These are phyloP conservation scores for Euglossa dilemma DNA, from an alignment of 1,140 invertebrate species.

Conservation along the genomic window DNA sequence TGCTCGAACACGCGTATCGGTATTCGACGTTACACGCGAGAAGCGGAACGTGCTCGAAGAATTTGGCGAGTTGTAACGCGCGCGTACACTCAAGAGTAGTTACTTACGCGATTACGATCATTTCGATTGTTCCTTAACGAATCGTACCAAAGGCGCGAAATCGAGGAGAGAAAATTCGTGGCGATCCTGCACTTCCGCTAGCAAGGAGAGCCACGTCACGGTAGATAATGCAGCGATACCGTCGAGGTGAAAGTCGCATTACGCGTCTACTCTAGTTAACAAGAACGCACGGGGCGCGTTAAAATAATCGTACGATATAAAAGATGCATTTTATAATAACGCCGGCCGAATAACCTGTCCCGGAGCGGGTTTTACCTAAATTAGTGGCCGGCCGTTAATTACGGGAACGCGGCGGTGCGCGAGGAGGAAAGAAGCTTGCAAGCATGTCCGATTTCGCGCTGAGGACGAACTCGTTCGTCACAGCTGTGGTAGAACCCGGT, in stretches of 20 bases:
- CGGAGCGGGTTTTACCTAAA: conserved; percentile 20
- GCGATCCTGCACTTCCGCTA: background rate
- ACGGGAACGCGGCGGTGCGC: background rate
- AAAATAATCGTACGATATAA: conserved; percentile 19
- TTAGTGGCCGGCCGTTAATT: conserved; percentile 46
- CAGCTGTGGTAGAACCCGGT: background rate
- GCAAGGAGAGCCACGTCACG: background rate
- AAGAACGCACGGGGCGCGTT: background rate
- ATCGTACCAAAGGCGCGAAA: too few species aligned
- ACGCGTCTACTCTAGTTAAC: background rate
- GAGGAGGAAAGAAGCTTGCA: background rate
- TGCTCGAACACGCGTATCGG: too few species aligned
- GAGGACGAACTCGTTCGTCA: background rate
- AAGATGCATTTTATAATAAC: conserved; percentile 9
- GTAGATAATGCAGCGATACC: background rate
- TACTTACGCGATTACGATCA: too few species aligned
- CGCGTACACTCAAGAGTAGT: too few species aligned
- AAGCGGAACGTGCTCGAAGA: too few species aligned
- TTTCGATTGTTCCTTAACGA: too few species aligned
- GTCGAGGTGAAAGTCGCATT: conserved; percentile 8
- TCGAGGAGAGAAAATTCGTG: too few species aligned
- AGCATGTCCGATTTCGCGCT: too few species aligned
- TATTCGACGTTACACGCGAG: too few species aligned
- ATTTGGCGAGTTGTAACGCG: too few species aligned
- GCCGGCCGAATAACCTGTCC: background rate